Percentiles rank a stretch among this genome's conserved stretches.
These are phyloP conservation scores for Melanotaenia nigrans DNA, from an alignment of 2,797 vertebrate genomes.

Conservation along the genomic window DNA sequence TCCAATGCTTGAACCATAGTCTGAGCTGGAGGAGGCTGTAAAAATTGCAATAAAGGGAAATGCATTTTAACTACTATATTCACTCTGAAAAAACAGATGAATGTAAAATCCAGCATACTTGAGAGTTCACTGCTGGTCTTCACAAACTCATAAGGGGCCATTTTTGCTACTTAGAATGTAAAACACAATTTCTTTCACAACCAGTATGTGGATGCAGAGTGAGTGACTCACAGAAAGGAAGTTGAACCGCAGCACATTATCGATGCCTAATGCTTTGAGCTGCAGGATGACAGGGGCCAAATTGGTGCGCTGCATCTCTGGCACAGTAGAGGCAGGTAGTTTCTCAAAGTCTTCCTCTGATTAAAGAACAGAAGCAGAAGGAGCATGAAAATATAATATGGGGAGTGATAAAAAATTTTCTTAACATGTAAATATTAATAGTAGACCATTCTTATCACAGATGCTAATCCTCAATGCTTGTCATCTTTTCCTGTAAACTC, in stretches of 20 bases:
- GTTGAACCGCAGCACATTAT: conserved; percentile 97
- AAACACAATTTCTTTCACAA: conserved; percentile 49
- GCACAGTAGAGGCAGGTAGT: conserved; percentile 90
- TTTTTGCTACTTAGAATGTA: conserved; percentile 62
- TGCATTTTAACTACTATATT: conserved; percentile 14
- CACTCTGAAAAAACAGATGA: conserved; percentile 4
- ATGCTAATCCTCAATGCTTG: neutral
- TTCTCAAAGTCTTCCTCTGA: conserved; percentile 97
- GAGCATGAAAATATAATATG: conserved; percentile 11
- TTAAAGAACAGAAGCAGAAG: conserved; percentile 34
- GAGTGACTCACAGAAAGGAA: conserved; percentile 91
- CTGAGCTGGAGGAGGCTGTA: conserved; percentile 96
- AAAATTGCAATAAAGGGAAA: conserved; percentile 15
- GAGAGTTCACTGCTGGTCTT: conserved; percentile 6
- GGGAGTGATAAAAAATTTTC: conserved; percentile 1
- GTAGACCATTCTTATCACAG: neutral
- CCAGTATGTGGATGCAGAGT: conserved; percentile 41
- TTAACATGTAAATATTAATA: conserved; percentile 7
- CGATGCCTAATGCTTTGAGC: conserved; percentile 96
- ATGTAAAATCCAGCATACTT: conserved; percentile 2
- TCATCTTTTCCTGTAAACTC: neutral
- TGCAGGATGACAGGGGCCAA: conserved; percentile 96
- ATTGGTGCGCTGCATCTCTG: conserved; percentile 98
- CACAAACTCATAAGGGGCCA: conserved; percentile 11
- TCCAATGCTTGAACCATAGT: conserved; percentile 99